Evolutionary conservation across 2,113 vertebrate species (phyloP).

Genomic region (Cricetomys ansorgei): DNA sequence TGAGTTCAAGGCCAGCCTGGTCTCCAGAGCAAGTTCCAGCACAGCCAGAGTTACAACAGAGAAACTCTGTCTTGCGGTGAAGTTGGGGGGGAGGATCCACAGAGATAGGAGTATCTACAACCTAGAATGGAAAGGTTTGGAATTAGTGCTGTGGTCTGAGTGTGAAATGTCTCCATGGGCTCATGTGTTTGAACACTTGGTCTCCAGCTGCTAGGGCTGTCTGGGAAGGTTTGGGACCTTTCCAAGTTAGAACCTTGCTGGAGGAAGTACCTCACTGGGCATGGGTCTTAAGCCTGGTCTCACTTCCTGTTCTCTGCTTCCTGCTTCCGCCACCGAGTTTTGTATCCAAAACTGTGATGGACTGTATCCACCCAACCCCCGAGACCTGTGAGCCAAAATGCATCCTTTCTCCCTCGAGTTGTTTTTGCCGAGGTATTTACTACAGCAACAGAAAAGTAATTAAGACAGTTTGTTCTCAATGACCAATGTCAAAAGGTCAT

Average conservation of each 20-base stretch:
- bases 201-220: background rate
- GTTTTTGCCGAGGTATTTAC: background rate
- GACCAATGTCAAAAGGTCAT: background rate
- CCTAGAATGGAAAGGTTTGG: background rate
- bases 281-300: background rate
- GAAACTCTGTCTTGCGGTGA: too few species aligned
- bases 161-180: background rate
- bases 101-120: background rate
- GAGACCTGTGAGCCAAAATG: background rate
- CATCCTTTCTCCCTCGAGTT: background rate
- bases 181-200: background rate
- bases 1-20: too few species aligned
- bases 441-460: background rate
- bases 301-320: background rate
- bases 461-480: background rate
- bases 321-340: background rate
- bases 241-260: too few species aligned
- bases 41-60: too few species aligned
- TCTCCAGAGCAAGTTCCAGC: too few species aligned
- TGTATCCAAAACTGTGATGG: too few species aligned
- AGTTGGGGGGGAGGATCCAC: too few species aligned
- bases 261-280: background rate
- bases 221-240: background rate
- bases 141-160: too few species aligned
- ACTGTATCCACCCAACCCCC: background rate